phyloP scores from a whole-genome alignment of 1,140 invertebrate genomes.

The Aphaenogaster floridana region DNA sequence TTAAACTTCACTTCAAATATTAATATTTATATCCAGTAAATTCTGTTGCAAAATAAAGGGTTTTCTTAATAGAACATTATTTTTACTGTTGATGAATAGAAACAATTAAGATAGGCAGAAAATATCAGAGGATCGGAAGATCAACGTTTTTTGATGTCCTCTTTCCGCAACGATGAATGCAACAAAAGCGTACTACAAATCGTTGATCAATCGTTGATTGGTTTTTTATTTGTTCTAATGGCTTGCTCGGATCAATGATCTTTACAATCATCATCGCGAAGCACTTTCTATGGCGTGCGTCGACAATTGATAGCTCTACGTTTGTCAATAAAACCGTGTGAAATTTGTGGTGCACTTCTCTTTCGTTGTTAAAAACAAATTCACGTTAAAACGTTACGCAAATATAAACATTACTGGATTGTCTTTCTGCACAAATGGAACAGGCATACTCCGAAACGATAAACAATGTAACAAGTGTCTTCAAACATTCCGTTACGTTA shows the following conservation, averaged over 20 bases:
- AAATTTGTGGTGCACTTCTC: slow-evolving; percentile 4
- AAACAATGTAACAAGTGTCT: neutral
- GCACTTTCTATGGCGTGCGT: neutral
- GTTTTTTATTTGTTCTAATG: neutral
- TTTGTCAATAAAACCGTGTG: slow-evolving; percentile 23
- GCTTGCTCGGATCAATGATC: slow-evolving; percentile 12
- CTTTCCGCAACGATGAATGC: neutral
- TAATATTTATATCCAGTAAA: neutral
- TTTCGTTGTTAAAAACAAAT: slow-evolving; percentile 15
- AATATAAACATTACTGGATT: neutral
- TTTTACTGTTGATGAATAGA: neutral
- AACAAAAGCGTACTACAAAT: neutral
- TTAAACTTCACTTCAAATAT: neutral
- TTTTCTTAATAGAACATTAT: neutral
- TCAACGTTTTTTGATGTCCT: neutral
- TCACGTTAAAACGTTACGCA: neutral
- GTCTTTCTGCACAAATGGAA: neutral
- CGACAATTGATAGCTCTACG: slow-evolving; percentile 13
- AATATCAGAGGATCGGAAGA: neutral
- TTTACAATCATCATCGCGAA: slow-evolving; percentile 22
- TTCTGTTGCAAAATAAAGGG: neutral
- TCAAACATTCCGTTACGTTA: neutral
- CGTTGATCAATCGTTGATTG: too few species aligned
- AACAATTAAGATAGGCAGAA: neutral
- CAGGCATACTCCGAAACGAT: neutral